Conservation (phyloP, 2,113 vertebrate species). For the Pycnonotus jocosus region DNA sequence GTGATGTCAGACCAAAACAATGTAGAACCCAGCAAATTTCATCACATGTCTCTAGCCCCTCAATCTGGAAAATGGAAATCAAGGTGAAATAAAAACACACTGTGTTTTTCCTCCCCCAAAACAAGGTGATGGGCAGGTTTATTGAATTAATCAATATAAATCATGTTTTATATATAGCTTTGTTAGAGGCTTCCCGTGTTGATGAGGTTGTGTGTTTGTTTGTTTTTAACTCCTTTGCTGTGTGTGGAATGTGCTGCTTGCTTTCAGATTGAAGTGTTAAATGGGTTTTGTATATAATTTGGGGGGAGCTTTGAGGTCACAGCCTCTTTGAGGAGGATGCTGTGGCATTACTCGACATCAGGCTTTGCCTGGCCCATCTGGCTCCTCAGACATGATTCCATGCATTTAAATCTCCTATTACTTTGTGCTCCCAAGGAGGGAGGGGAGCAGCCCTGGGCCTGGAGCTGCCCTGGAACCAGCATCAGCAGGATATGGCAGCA, state of each 20-base stretch:
- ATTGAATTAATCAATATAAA: neutral
- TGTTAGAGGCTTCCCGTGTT: neutral
- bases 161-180: neutral
- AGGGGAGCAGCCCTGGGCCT: neutral
- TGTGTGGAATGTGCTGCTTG: neutral
- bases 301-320: neutral
- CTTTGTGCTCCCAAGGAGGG: neutral
- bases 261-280: neutral
- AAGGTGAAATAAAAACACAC: neutral
- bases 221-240: neutral
- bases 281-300: neutral
- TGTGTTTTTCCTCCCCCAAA: neutral
- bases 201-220: neutral
- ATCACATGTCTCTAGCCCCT: neutral
- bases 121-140: neutral
- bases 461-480: neutral
- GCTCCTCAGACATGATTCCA: neutral
- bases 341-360: neutral
- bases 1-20: neutral
- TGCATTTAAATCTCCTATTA: slow-evolving; percentile 31
- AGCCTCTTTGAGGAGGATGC: neutral
- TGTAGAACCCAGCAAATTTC: neutral
- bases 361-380: neutral
- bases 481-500: neutral
- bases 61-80: neutral